phyloP scores from a whole-genome alignment of 2,797 vertebrate genomes.

The Erethizon dorsatum region DNA sequence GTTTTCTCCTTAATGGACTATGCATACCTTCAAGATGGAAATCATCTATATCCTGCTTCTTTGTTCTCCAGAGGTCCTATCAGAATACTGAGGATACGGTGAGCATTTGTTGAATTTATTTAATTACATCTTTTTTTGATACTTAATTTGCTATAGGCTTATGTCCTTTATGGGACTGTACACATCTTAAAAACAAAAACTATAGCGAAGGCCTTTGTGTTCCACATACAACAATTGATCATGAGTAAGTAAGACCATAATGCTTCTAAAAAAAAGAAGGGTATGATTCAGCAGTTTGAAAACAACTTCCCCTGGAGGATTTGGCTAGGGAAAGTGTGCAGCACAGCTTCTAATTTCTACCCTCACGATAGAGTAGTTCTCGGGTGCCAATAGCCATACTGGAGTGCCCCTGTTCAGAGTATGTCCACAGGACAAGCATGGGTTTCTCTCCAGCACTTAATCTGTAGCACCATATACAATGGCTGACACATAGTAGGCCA shows the following conservation, averaged over 20 bases:
- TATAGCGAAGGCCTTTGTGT: background rate
- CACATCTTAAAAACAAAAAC: conserved; percentile 41
- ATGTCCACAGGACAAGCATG: background rate
- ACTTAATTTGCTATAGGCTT: background rate
- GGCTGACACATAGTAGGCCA: background rate
- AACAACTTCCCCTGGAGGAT: background rate
- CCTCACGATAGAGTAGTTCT: background rate
- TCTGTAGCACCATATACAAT: background rate
- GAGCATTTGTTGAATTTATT: background rate
- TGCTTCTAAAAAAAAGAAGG: background rate
- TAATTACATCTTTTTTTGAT: conserved; percentile 5
- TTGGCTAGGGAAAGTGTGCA: background rate
- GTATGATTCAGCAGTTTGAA: background rate
- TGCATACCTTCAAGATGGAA: background rate
- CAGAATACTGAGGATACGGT: background rate
- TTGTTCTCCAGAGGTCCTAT: background rate
- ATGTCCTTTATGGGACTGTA: background rate
- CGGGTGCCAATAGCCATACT: background rate
- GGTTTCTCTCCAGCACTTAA: background rate
- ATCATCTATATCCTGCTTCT: background rate
- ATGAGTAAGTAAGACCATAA: conserved; percentile 6
- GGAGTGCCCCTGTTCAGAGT: background rate
- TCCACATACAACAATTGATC: background rate
- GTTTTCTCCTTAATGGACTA: background rate
- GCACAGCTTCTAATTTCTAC: background rate